These are phyloP conservation scores for Macropodus opercularis DNA, from an alignment of 2,797 vertebrate species.

Conservation along the genomic window DNA sequence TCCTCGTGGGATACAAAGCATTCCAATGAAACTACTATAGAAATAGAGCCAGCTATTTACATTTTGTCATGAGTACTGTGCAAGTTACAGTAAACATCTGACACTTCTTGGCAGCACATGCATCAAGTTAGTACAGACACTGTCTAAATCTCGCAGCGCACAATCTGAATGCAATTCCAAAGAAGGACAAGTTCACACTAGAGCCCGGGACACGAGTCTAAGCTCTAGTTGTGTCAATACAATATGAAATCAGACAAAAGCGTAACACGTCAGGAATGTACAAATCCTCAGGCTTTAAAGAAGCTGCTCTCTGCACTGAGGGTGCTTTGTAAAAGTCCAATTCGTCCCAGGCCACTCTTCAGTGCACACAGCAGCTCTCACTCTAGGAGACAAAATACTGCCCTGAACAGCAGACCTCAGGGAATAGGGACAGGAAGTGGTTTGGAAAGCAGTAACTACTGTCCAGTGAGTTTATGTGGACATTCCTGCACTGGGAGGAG, in stretches of 20 bases:
- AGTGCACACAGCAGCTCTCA: constrained; percentile 41
- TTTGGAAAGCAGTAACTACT: constrained; percentile 55
- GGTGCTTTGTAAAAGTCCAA: constrained; percentile 38
- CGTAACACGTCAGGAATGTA: constrained; percentile 50
- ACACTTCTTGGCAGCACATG: constrained; percentile 7
- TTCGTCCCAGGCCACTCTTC: constrained; percentile 42
- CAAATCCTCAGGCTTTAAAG: constrained; percentile 20
- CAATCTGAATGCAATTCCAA: constrained; percentile 55
- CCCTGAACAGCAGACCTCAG: constrained; percentile 16
- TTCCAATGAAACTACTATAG: neutral
- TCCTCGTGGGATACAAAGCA: too few species aligned
- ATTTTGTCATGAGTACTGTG: neutral
- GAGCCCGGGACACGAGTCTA: constrained; percentile 45
- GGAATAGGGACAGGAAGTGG: constrained; percentile 67
- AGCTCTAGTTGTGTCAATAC: constrained; percentile 73
- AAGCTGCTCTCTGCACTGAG: constrained; percentile 23
- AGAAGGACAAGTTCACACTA: constrained; percentile 70
- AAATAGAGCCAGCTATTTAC: neutral
- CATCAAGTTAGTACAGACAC: constrained; percentile 18
- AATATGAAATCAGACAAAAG: constrained; percentile 45
- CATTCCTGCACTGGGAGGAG: constrained; percentile 74
- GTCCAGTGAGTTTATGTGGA: constrained; percentile 62
- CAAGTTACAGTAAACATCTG: constrained; percentile 2
- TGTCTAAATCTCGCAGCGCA: constrained; percentile 32
- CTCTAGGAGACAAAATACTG: constrained; percentile 13